Base-by-base conservation (phyloP, 2,113 vertebrate genomes). In the Charina bottae region DNA sequence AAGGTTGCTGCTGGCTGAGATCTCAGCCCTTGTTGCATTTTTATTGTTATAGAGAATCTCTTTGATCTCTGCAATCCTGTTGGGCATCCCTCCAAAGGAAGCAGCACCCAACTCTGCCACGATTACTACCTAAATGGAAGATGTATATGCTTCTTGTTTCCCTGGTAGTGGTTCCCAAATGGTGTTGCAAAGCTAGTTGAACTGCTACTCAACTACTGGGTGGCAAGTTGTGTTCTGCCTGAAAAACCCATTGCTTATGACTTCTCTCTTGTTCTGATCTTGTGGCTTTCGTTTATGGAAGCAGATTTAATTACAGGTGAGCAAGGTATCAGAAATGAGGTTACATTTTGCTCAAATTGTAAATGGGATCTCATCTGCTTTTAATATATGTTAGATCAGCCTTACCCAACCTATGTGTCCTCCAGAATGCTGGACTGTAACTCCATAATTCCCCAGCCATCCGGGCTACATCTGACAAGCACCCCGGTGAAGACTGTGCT, bases 221-320 rank as follows among this genome's bases (percentile, higher is more conserved):
- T 26, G 49, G 53, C 11, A 24, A 9, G 5, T 58, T 72, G 60
- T 19, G 62, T 87, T 42, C 60, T 78, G 53, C 2, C 21, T 78
- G 33, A 85, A 33, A 37, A 87, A 26, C 3, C 4, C 42, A 72
- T 19, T 72, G 19, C n/a, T 86, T 91, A 13, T 56, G 12, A 68
- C 37, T 86, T 68, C n/a, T 37, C 12, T 49, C 84, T 28, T 24
- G 15, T 24, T 10, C 59, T 12, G 49, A 28, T 55, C 49, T 37
- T 46, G 58, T 90, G 90, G 46, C 58, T 64, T 86, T 54, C 13
- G 21, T 91, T 91, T 84, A 37, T 59, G 28, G 46, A 86, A 68
- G 5, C 11, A 26, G 49, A 19, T 85, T 62, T 49, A 28, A 49
- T 85, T 9, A 37, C 24, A 53, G 24, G 2, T 6, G 19, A 53